Base-by-base conservation (phyloP, 1,140 invertebrate species). In the Drosophila bocki region DNA sequence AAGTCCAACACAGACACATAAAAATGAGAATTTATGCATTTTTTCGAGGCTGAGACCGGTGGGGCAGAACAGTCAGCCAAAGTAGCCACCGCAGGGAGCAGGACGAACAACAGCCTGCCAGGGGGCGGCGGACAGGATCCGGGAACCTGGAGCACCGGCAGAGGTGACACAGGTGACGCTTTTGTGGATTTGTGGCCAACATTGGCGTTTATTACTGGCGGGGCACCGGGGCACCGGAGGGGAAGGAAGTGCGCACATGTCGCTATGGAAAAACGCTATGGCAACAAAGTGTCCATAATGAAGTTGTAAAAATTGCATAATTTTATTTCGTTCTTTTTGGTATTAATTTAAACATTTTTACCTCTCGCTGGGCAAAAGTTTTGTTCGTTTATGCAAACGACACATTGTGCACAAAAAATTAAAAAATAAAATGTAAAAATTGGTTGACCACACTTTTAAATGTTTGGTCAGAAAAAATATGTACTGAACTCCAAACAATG, bases 11-110 rank as follows among this genome's bases (percentile, higher is more conserved):
- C 84, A 87, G 84, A 88, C 84, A 88, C 83, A 88, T 87, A 88
- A 87, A 86, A 87, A 88, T 88, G 84, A 75, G 69, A 87, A 87
- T 87, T 87, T 87, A 87, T 87, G 77, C 81, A 83, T 80, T 83
- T 83, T 82, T 83, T 61, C 48, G 74, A 39, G 35, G 53, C 62
- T 48, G 59, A 48, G 70, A 64, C 59, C 37, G 39, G 59, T 51
- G 48, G 78, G 69, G 75, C 53, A 41, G 54, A 70, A 50, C 67
- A 45, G 67, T 67, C 47, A n/a, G 33, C 67, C 62, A 70, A 68
- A 79, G 75, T 82, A 71, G 78, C 65, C 59, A 72, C 83, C 70
- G 58, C 58, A 63, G 84, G 83, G 70, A 79, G 39, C 35, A 42
- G 62, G 56, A 60, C 26, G 37, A 44, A 41, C 56, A 64, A 29